Base-by-base conservation (phyloP, 2,888 invertebrate species). In the Lasioglossum oenotherae region DNA sequence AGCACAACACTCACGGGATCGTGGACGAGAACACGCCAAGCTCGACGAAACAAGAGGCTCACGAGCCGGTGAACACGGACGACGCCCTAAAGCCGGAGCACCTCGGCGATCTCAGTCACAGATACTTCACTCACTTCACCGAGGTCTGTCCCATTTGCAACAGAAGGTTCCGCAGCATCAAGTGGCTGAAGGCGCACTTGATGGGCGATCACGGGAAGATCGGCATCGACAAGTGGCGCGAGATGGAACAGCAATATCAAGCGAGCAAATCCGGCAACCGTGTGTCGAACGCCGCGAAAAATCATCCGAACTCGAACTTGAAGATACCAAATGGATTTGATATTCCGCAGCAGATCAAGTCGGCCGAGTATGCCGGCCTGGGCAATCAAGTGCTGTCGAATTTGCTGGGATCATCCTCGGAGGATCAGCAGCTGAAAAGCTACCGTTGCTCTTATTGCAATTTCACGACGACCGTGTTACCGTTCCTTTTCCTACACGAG, bases 1-100 rank as follows among this genome's bases (percentile, higher is more conserved):
- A 99, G 94, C 98, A 99, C 94, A 99, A 99, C 95, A 99, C 99
- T 53, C 99, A 99, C 95, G 99, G 99, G 31, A 98, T 99, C 85
- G 97, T 98, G 23, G 98, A 98, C 88, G 98, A 98, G 81, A 97
- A 97, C 0, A 96, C 97, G 78, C 81, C 91, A 1, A 84, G 87
- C 46, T 90, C 91, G 76, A 92, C 86, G 44, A 94, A 93, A 83
- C 95, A 93, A 85, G 93, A 93, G 57, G 81, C 86, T 2, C 92
- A 93, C 85, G 93, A 94, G 71, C 80, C 91, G 78, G 79, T 92
- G 83, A 86, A 87, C 91, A 89, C 94, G 90, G 90, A 95, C 49
- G 96, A 96, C 87, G 89, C 96, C 0, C 92, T 96, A 49, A 96
- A 96, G 91, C 96, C 96, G 0, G 95, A 96, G 53, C 96, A 96